phyloP scores from a whole-genome alignment of 2,888 invertebrate genomes.

The Lumbricus terrestris region DNA sequence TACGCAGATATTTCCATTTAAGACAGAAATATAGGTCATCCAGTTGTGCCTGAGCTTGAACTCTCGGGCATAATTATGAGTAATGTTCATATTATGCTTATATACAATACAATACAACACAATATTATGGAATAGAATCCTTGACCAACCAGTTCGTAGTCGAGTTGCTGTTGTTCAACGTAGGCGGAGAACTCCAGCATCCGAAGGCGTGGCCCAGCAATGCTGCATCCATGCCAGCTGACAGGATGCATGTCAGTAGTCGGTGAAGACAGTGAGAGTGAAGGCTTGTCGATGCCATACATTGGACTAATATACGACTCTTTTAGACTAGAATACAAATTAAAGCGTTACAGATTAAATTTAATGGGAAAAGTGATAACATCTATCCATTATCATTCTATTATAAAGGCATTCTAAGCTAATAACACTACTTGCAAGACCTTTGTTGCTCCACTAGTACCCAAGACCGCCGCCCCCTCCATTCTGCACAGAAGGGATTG shows the following conservation, averaged over 20 bases:
- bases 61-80: too few species aligned
- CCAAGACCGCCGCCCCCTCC: too few species aligned
- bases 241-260: conserved; percentile 43
- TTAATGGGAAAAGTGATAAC: not conserved
- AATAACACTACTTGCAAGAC: too few species aligned
- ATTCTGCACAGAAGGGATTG: too few species aligned
- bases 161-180: conserved; percentile 73
- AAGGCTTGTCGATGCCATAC: not conserved
- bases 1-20: too few species aligned
- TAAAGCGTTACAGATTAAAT: not conserved
- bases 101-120: too few species aligned
- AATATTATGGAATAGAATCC: too few species aligned
- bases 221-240: conserved; percentile 81
- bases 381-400: not conserved
- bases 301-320: not conserved
- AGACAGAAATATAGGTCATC: too few species aligned
- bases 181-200: conserved; percentile 97
- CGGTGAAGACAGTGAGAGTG: not conserved
- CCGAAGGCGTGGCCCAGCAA: conserved; percentile 92
- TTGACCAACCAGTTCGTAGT: conserved; percentile 24
- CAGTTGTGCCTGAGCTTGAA: not conserved
- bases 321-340: not conserved
- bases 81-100: too few species aligned
- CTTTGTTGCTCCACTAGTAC: too few species aligned
- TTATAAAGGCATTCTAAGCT: too few species aligned